Evolutionary conservation across 2,888 invertebrate genomes (phyloP), one percentile per base, ranked within the genome.

Genomic region (Diogma glabrata): DNA sequence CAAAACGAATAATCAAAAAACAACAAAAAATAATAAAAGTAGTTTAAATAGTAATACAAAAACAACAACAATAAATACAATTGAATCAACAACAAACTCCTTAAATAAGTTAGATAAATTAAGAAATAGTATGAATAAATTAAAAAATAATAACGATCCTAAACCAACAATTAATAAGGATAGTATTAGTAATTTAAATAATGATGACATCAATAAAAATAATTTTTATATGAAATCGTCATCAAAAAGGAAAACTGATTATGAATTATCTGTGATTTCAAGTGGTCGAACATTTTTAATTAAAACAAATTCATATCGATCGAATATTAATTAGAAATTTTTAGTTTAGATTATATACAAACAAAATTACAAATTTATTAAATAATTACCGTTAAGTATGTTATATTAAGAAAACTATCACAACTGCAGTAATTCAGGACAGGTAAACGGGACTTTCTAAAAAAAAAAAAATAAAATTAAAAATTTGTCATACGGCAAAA

Each of bases 291-390:
- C 49, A 10, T 45, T 45, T 33, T 28, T 55, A 19, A 52, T 50
- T 17, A 53, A 45, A 51, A 51, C 50, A n/a, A 53, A 53, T 38
- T 49, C 53, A n/a, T 53, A 53, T 40, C 47, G 50, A 45, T 53
- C 55, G 14, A 55, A 55, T 47, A 38, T 55, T 38, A 47, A 50
- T 28, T 50, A 38, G 50, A 23, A 19, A 40, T 17, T 26, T 40
- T 20, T 23, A 52, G 24, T 30, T 51, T 16, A 40, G 46, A 9
- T 14, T 2, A 19, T 10, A 16, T 14, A 36, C 14, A 23, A 6
- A 45, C 45, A 10, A 45, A n/a, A n/a, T n/a, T n/a, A n/a, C n/a
- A n/a, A n/a, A n/a, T n/a, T n/a, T n/a, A n/a, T n/a, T n/a, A n/a
- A n/a, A n/a, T n/a, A n/a, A n/a, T n/a, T n/a, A n/a, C n/a, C n/a